Percentiles rank a stretch among this genome's conserved stretches.
Evolutionary conservation across 2,888 invertebrate species (phyloP).

Genomic region (Teleiodes luculella): DNA sequence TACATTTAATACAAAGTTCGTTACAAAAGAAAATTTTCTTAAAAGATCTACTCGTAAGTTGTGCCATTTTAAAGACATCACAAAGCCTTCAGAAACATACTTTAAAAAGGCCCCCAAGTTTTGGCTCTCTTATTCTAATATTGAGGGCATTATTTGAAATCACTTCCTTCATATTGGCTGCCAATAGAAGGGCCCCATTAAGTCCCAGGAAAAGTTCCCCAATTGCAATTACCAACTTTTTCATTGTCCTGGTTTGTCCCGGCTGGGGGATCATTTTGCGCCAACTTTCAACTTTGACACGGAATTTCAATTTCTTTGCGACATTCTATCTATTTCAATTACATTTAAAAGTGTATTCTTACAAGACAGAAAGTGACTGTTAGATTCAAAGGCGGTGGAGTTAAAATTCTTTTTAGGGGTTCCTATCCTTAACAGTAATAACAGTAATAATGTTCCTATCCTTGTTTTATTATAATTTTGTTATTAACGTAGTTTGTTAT

Average conservation of each 20-base stretch:
- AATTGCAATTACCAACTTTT: slow-evolving; percentile 41
- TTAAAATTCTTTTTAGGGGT: no score
- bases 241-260: slow-evolving; percentile 32
- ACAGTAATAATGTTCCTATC: no score
- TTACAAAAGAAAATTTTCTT: no score
- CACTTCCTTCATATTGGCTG: slow-evolving; percentile 20
- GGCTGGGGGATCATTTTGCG: slow-evolving; percentile 8
- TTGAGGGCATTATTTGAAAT: slow-evolving; percentile 16
- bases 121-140: not conserved
- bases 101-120: not conserved
- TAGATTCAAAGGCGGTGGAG: no score
- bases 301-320: slow-evolving; percentile 14
- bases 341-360: not conserved
- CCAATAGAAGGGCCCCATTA: slow-evolving; percentile 34
- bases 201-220: slow-evolving; percentile 32
- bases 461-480: no score
- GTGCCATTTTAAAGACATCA: not conserved
- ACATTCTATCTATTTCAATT: not conserved
- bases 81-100: not conserved
- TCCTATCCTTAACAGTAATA: no score
- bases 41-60: not conserved
- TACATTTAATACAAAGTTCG: no score
- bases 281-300: slow-evolving; percentile 17
- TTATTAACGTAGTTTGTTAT: no score
- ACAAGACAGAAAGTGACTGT: no score